Percentiles rank a stretch among this genome's conserved stretches.
Conservation (phyloP, 2,113 vertebrate genomes). For the Anolis carolinensis region DNA sequence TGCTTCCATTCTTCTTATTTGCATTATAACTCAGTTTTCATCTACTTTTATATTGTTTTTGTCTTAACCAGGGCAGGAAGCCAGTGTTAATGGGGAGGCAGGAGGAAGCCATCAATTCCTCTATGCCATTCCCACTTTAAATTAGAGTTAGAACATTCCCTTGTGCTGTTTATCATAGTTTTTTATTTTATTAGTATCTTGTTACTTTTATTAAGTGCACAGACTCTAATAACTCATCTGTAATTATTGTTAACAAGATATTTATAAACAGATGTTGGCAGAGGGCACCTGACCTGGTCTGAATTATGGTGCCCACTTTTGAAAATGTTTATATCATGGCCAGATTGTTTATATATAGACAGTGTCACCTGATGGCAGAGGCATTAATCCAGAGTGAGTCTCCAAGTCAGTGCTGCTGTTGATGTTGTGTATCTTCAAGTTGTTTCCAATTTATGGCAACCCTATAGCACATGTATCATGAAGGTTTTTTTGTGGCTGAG, state of each 20-base stretch:
- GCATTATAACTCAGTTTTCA: too few species aligned
- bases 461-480: too few species aligned
- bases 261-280: neutral
- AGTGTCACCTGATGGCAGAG: neutral
- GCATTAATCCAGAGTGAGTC: neutral
- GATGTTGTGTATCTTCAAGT: too few species aligned
- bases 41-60: too few species aligned
- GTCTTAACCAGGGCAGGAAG: too few species aligned
- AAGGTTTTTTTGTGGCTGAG: too few species aligned
- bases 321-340: neutral
- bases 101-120: neutral
- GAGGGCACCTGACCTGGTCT: neutral
- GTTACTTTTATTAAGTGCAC: neutral
- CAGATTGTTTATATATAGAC: neutral
- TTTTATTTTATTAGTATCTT: neutral
- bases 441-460: too few species aligned
- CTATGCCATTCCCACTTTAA: neutral
- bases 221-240: conserved; percentile 2
- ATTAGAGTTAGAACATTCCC: neutral
- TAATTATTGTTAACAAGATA: neutral
- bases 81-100: too few species aligned
- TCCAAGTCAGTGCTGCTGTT: neutral
- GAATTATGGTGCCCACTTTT: neutral
- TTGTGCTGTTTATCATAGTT: neutral
- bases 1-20: too few species aligned